phyloP scores from a whole-genome alignment of 92 coral and sea anemone species.

The Diadumene lineata region DNA sequence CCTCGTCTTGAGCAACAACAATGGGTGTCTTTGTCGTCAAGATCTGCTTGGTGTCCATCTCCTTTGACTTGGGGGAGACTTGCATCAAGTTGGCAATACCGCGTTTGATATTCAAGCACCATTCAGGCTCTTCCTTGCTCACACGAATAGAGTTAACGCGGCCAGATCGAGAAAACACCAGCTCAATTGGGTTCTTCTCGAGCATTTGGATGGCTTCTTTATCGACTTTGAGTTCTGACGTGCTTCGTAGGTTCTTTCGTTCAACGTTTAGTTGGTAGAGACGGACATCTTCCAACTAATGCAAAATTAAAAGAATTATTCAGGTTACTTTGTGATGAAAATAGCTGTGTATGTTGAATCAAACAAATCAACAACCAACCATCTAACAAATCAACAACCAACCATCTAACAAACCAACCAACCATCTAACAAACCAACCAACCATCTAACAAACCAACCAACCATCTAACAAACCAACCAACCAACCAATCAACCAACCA shows the following conservation, averaged over 20 bases:
- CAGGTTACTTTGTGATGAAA: not conserved
- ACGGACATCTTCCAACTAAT: slow-evolving; percentile 54
- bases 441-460: too few relatives aligned
- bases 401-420: too few relatives aligned
- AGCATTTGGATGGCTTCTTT: slow-evolving; percentile 19
- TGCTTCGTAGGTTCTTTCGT: slow-evolving; percentile 1
- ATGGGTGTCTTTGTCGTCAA: slow-evolving; percentile 4
- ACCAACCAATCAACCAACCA: too few relatives aligned
- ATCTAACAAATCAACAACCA: too few relatives aligned
- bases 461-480: too few relatives aligned
- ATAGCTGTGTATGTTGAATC: too few relatives aligned
- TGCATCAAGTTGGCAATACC: slow-evolving; percentile 79
- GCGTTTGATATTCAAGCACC: slow-evolving; percentile 88
- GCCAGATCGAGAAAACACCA: slow-evolving; percentile 38
- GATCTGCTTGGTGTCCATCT: slow-evolving; percentile 9
- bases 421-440: too few relatives aligned
- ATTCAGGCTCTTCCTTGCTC: slow-evolving; percentile 58
- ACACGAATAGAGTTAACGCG: slow-evolving; percentile 56
- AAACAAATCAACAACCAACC: not conserved
- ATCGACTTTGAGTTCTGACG: slow-evolving; percentile 17
- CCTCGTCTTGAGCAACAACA: slow-evolving; percentile 48
- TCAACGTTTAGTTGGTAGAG: slow-evolving; percentile 32
- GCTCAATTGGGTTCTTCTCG: slow-evolving; percentile 55
- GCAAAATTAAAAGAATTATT: not conserved
- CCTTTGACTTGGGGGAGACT: slow-evolving; percentile 44